phyloP scores from a whole-genome alignment of 1,140 invertebrate species.

The Panulirus ornatus region DNA sequence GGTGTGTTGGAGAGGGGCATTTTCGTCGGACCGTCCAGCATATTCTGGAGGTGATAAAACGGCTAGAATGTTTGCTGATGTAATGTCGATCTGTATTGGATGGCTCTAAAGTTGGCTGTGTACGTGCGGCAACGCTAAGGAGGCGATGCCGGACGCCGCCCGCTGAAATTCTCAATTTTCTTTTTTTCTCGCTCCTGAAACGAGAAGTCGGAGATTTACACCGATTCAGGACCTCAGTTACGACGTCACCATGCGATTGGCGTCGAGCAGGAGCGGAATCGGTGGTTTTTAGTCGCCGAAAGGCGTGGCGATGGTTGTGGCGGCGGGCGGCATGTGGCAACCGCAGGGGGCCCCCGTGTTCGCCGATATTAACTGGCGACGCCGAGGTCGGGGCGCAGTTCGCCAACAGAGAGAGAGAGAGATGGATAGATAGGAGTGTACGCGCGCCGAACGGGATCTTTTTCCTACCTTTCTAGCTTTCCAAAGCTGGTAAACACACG shows the following conservation, averaged over 20 bases:
- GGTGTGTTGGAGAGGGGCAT: too few relatives aligned
- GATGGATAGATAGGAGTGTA: conserved; percentile 73
- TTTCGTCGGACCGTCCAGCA: too few relatives aligned
- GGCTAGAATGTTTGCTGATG: conserved; percentile 31
- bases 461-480: conserved; percentile 69
- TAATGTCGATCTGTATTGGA: conserved; percentile 35
- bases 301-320: neutral
- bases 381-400: conserved; percentile 56
- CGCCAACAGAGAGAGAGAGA: conserved; percentile 73
- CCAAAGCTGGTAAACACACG: conserved; percentile 68
- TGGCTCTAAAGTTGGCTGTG: conserved; percentile 51
- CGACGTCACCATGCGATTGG: too few relatives aligned
- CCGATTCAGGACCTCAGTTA: too few relatives aligned
- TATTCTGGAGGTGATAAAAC: neutral
- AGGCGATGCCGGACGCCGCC: neutral
- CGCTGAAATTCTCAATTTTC: too few relatives aligned
- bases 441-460: conserved; percentile 64
- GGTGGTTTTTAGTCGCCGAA: too few relatives aligned
- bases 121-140: conserved; percentile 37
- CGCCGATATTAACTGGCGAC: conserved; percentile 46
- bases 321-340: conserved; percentile 45
- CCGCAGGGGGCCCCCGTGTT: neutral
- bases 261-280: too few relatives aligned
- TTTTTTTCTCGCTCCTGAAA: too few relatives aligned
- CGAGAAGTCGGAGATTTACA: too few relatives aligned